Evolutionary conservation across 2,888 invertebrate genomes (phyloP), one percentile per base, ranked within the genome.

Genomic region (Drosophila mercatorum): DNA sequence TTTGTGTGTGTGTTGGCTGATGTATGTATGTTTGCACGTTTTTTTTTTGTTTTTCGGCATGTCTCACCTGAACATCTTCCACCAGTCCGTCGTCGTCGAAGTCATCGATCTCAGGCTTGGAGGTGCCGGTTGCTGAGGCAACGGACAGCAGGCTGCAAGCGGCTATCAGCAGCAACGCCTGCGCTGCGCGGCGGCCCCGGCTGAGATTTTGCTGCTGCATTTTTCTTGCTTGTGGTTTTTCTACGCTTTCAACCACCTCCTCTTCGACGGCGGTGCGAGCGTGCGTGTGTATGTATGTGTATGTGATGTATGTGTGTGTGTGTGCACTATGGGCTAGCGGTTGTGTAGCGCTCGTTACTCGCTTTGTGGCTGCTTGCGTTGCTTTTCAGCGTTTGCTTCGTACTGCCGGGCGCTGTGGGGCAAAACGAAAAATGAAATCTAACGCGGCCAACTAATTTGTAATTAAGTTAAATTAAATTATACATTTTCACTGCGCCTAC

Each of bases 61-160:
- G 47, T 17, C 89, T 91, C 68, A 91, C 91, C 84, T 86, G 88
- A 28, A 91, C 80, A 77, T 91, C 90, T 74, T 91, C 91, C 31
- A 91, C 91, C 40, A 81, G 47, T n/a, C 89, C 92, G 60, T 92
- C 92, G 47, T 92, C 92, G 44, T 88, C 88, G 47, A 88, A 89
- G 56, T 88, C 90, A 40, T 89, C 88, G n/a, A 78, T 80, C 17
- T 81, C 84, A 31, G 71, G 55, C 36, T 49, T 68, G 5, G 72
- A 75, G 14, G 67, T 69, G 31, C 72, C 68, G 62, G 68, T 79
- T 43, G 69, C 59, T 59, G 47, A 11, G 59, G 70, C 52, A 11
- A 56, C 56, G 26, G 67, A 44, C 36, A 84, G 38, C 17, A 88
- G 17, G n/a, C 66, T 70, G 71, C 78, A 62, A 64, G 73, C 64